Evolutionary conservation across 2,797 vertebrate species (phyloP), one percentile per base, ranked within the genome.

Genomic region (Lagocephalus sceleratus): DNA sequence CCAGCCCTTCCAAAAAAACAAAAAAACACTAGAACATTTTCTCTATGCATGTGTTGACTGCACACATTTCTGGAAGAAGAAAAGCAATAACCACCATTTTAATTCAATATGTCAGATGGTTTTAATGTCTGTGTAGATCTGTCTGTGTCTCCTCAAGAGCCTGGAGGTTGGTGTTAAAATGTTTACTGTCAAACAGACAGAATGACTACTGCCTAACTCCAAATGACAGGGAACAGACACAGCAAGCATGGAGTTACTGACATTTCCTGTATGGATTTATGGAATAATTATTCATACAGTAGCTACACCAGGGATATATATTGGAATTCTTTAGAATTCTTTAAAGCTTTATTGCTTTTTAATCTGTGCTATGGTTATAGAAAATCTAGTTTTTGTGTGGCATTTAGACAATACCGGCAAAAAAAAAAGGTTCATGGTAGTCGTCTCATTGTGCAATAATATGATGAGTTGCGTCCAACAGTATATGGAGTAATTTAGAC

Each of bases 1-100:
- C 68, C 50, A 66, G 54, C 53, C 60, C 66, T 32, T 72, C 60
- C 49, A 45, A 60, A 21, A 22, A 7, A 35, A 60, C 21, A 22
- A 7, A 35, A 44, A 75, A 44, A 60, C 54, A 57, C 40, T 69
- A 66, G 75, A 71, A 69, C 29, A 47, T 60, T 66, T 54, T 44
- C 61, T 50, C 49, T 19, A 6, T 38, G 42, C 38, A 42, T 17
- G 51, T 43, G 56, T 69, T 69, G 52, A 78, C 66, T 66, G 50
- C 12, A 65, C 61, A 61, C 15, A 32, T 10, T 60, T 41, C 9
- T 42, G 62, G 44, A 25, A 35, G 71, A 40, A 55, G 51, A 60
- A 52, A 40, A 22, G 38, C 57, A 19, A 40, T 50, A 47, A 45
- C 7, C 35, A 66, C n/a, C n/a, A n/a, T n/a, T n/a, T n/a, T n/a